phyloP scores from a whole-genome alignment of 2,113 vertebrate genomes.

The Trinectes maculatus region DNA sequence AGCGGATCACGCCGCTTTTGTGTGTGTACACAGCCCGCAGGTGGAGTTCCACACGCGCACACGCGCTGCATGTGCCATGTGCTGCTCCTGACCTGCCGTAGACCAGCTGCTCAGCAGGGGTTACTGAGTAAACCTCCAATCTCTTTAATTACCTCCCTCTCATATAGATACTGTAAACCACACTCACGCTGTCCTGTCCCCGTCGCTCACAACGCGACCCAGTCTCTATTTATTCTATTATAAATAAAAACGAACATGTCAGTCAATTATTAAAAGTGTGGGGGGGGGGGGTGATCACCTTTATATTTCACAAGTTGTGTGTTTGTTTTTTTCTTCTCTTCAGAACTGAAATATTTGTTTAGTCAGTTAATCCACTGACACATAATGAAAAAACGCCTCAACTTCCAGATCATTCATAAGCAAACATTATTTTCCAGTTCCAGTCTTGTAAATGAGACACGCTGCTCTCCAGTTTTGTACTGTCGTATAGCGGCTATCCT shows the following conservation, averaged over 20 bases:
- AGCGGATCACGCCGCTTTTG: slow-evolving; percentile 78
- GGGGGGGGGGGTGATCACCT: too few species aligned
- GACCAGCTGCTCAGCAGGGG: slow-evolving; percentile 80
- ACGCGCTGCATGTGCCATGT: slow-evolving; percentile 69
- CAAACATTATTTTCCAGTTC: too few species aligned
- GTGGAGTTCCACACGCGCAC: slow-evolving; percentile 67
- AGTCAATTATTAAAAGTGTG: background rate
- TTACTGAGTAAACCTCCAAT: slow-evolving; percentile 79
- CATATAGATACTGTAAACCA: slow-evolving; percentile 54
- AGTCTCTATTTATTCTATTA: too few species aligned
- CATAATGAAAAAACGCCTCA: background rate
- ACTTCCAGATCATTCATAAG: background rate
- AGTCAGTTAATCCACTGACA: background rate
- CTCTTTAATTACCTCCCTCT: slow-evolving; percentile 76
- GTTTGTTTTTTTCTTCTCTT: background rate
- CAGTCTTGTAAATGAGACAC: too few species aligned
- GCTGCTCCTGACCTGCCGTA: slow-evolving; percentile 76
- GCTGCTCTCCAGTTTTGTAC: background rate
- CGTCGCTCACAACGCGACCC: too few species aligned
- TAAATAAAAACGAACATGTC: too few species aligned
- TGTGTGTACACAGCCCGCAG: slow-evolving; percentile 77
- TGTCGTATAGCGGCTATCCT: too few species aligned
- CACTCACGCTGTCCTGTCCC: too few species aligned
- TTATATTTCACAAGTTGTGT: background rate
- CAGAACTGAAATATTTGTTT: background rate